Evolutionary conservation across 2,888 invertebrate species (phyloP).

Genomic region (Drosophila kuntzei): DNA sequence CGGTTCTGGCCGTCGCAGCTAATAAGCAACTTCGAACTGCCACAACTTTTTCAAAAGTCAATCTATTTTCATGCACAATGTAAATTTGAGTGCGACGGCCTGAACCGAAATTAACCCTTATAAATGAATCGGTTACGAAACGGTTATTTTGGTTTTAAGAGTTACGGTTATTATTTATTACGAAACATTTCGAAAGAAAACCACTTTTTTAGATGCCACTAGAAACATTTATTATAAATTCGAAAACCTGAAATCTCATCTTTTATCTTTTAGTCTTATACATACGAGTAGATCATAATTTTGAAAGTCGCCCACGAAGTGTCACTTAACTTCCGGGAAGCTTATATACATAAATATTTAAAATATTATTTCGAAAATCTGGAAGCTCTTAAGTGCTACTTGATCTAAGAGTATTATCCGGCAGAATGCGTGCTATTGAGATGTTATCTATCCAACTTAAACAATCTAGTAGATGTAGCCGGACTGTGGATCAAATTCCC

Average conservation of each 20-base stretch:
- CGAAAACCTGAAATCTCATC: conserved; percentile 27
- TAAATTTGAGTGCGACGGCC: too few relatives aligned
- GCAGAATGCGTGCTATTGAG: conserved; percentile 69
- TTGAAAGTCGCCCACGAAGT: conserved; percentile 1
- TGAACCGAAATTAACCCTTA: too few relatives aligned
- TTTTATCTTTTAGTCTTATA: conserved; percentile 30
- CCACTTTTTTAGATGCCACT: conserved; percentile 3
- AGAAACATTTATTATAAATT: conserved; percentile 35
- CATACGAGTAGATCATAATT: conserved; percentile 29
- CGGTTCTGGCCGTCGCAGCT: too few relatives aligned
- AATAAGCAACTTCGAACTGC: too few relatives aligned
- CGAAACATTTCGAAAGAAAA: too few relatives aligned
- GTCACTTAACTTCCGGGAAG: conserved; percentile 10
- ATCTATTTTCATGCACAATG: too few relatives aligned
- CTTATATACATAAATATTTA: conserved; percentile 44
- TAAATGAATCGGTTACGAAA: too few relatives aligned
- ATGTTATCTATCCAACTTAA: conserved; percentile 41
- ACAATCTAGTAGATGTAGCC: conserved; percentile 86
- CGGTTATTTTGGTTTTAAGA: too few relatives aligned
- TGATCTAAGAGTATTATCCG: conserved; percentile 69
- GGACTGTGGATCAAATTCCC: conserved; percentile 85
- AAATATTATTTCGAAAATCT: conserved; percentile 17
- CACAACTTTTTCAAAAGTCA: too few relatives aligned
- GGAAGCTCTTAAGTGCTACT: conserved; percentile 14
- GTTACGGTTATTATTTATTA: too few relatives aligned